Base-by-base conservation (phyloP, 2,113 vertebrate genomes). In the Elaphurus davidianus region DNA sequence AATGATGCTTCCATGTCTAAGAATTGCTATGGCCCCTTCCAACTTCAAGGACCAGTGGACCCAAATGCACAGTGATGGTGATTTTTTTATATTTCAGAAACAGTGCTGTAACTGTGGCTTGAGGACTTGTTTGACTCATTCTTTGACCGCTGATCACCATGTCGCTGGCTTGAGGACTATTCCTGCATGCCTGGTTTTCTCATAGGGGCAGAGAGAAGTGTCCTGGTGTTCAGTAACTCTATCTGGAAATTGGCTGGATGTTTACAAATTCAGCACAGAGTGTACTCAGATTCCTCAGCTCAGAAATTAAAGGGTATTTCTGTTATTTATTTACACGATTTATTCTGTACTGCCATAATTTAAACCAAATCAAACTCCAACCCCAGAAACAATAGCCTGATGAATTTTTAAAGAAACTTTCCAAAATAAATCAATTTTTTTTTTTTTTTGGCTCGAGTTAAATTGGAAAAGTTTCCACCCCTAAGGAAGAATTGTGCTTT, bases 291-390 rank as follows among this genome's bases (percentile, higher is more conserved):
- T 28, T 28, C 47, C 45, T 64, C 27, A 4, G 45, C 59, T 55
- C 15, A 0, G 7, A 94, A 91, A 92, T 45, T 19, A 36, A 59
- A 96, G 79, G 43, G 55, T 55, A 84, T 62, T 59, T 91, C 87
- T 97, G 97, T 54, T 95, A 90, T 85, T 96, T 97, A 97, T 97
- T 98, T 95, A 43, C 30, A 67, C 21, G 33, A 87, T 92, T 97
- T 95, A 86, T 92, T 94, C 62, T 84, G 16, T 28, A 43, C 50
- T 33, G 50, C 90, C 60, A 59, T 95, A 90, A 92, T 93, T 86
- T 85, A 97, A 97, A 95, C 90, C 96, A 97, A 95, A 96, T 71
- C 90, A 64, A 40, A 83, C 81, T 94, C 86, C 78, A 96, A 16
- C 19, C 87, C 82, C 87, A 86, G 81, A 57, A 94, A 97, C 67